These are phyloP conservation scores for Trinorchestia longiramus DNA, from an alignment of 1,140 invertebrate genomes.

Conservation along the genomic window DNA sequence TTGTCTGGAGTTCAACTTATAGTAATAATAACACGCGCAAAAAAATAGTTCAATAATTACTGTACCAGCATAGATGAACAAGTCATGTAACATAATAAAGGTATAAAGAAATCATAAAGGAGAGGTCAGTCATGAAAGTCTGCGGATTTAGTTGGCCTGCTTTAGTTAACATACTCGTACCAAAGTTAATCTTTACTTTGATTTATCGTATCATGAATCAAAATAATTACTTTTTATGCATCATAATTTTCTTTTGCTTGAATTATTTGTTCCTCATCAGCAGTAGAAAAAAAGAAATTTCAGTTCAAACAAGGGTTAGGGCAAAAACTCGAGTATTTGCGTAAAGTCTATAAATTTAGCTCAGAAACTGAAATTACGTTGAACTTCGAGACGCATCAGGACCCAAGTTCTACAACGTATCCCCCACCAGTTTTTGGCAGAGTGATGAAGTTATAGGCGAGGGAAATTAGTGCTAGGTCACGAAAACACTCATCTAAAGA, in stretches of 20 bases:
- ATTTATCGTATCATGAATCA: not conserved
- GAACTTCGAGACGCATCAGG: not conserved
- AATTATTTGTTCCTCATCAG: not conserved
- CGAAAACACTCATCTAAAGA: not conserved
- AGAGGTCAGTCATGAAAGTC: too few species aligned
- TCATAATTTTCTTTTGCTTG: not conserved
- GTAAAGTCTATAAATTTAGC: not conserved
- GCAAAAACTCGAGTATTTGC: not conserved
- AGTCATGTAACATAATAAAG: too few species aligned
- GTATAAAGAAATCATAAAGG: too few species aligned
- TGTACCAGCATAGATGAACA: too few species aligned
- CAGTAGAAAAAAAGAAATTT: not conserved
- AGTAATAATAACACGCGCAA: too few species aligned
- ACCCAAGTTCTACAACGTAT: not conserved
- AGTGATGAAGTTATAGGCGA: not conserved
- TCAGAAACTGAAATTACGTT: not conserved
- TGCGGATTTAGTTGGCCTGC: too few species aligned
- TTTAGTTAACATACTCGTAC: not conserved
- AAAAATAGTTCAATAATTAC: too few species aligned
- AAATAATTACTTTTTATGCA: not conserved
- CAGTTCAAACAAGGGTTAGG: not conserved
- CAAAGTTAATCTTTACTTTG: not conserved
- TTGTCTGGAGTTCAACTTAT: too few species aligned
- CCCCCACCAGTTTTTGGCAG: not conserved
- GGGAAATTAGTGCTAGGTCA: not conserved